Evolutionary conservation across 2,113 vertebrate species (phyloP).

Genomic region (Austrofundulus limnaeus): DNA sequence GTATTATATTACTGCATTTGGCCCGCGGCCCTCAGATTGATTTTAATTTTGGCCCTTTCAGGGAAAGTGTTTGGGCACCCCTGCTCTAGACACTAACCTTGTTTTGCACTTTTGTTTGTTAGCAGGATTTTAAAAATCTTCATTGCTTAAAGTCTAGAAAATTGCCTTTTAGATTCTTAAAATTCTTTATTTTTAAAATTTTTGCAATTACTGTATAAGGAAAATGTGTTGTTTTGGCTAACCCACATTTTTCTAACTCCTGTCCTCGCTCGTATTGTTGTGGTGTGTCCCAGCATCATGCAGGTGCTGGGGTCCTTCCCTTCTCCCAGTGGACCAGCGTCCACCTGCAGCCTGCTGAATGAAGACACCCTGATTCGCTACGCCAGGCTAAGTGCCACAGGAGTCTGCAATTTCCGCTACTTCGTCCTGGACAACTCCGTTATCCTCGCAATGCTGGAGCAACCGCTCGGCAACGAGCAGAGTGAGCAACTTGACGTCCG

Average conservation of each 20-base stretch:
- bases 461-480: slow-evolving; percentile 95
- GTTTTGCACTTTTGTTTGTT: no score
- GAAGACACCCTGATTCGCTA: slow-evolving; percentile 93
- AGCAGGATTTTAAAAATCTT: no score
- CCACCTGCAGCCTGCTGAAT: slow-evolving; percentile 94
- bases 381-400: slow-evolving; percentile 88
- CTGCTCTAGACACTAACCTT: no score
- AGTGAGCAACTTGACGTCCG: slow-evolving; percentile 79
- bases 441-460: slow-evolving; percentile 95
- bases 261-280: slow-evolving; percentile 7
- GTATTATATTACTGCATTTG: no score
- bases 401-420: slow-evolving; percentile 92
- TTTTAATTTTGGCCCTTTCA: no score
- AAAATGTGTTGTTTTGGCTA: slow-evolving; percentile 12
- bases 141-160: no score
- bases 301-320: slow-evolving; percentile 95
- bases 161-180: no score
- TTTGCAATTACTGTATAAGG: slow-evolving; percentile 4
- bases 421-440: slow-evolving; percentile 95
- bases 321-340: slow-evolving; percentile 93
- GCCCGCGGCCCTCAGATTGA: no score
- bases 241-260: slow-evolving; percentile 19
- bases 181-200: neutral
- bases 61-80: no score
- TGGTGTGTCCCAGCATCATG: slow-evolving; percentile 86